Evolutionary conservation across 2,888 invertebrate genomes (phyloP), one percentile per base, ranked within the genome.

Genomic region (Andrena hattorfiana): DNA sequence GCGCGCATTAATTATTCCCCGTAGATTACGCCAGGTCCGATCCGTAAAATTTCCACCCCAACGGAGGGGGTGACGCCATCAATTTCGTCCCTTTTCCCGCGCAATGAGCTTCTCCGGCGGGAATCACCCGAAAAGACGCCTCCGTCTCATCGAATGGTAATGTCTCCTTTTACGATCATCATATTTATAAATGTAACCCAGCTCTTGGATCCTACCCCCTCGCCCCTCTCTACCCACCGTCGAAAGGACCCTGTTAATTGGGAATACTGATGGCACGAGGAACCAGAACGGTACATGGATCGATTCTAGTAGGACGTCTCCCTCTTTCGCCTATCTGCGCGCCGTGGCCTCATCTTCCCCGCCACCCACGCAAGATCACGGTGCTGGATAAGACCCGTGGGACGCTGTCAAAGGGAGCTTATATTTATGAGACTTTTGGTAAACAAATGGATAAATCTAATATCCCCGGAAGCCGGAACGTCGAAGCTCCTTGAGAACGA

Each of bases 391-490:
- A 92, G 91, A 90, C 90, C 88, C 90, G 90, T 91, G 89, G 89
- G 90, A 89, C 87, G 90, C 89, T 91, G 90, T 94, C 93, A 93
- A 93, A 93, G 93, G 92, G 91, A 93, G 91, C 92, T 93, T 93
- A 93, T 89, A 89, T 93, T 93, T 93, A 93, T 93, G 93, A 94
- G 93, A 93, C 92, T 93, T 92, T 93, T 90, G 92, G 93, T 92
- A 93, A 93, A 93, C 93, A 93, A 93, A 93, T 93, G 93, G 93
- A 93, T 93, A 92, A 93, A 93, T 92, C 92, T 93, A 93, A 93
- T 93, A 93, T 93, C 91, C 26, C 89, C 75, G 81, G 76, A 85
- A 83, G 84, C 84, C 23, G 86, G 87, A 84, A 87, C 71, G 73
- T 35, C 67, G 84, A 83, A 87, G 86, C 83, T 83, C 82, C 87